These are phyloP conservation scores for Prunella strophiata DNA, from an alignment of 2,797 vertebrate species.

Conservation along the genomic window DNA sequence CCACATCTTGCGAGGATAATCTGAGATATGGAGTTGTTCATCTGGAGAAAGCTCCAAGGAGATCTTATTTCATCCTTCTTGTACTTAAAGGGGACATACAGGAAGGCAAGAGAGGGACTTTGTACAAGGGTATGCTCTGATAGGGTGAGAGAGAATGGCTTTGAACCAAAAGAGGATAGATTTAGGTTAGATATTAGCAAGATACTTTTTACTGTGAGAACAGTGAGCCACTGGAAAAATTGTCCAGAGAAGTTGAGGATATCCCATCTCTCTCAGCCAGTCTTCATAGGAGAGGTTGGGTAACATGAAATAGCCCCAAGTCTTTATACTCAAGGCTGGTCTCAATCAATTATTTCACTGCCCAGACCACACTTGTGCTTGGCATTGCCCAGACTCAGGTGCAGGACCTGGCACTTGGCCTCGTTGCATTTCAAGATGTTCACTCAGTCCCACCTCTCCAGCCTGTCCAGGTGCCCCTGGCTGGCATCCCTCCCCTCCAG, in stretches of 20 bases:
- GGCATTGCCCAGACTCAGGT: no score
- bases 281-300: neutral
- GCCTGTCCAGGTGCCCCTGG: no score
- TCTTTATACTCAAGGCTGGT: no score
- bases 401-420: neutral
- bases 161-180: neutral
- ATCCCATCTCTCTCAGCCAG: neutral
- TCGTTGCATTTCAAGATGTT: accelerated
- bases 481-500: neutral
- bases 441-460: accelerated
- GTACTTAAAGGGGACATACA: no score
- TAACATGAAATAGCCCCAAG: no score
- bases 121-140: neutral
- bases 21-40: neutral
- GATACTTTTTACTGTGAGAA: neutral
- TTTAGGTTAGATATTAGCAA: neutral
- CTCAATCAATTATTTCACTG: neutral
- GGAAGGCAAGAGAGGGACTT: neutral
- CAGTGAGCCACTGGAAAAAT: neutral
- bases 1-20: neutral
- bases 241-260: neutral
- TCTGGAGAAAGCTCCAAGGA: neutral
- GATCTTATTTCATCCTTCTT: neutral
- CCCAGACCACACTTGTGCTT: no score
- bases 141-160: neutral